Evolutionary conservation across 2,888 invertebrate genomes (phyloP).

Genomic region (Polyommatus iphigenia): DNA sequence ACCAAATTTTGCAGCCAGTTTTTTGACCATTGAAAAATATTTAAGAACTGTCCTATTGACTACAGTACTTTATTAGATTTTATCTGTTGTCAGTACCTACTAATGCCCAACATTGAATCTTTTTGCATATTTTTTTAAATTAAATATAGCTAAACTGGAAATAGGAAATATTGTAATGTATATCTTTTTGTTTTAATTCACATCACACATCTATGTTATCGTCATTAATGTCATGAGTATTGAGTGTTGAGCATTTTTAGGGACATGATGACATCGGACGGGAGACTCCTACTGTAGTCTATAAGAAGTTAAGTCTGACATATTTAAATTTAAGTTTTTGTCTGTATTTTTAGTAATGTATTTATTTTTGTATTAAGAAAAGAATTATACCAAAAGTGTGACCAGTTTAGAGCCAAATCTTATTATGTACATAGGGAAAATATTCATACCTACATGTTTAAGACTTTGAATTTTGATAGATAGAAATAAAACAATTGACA

Average conservation of each 20-base stretch:
- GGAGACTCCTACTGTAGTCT: neutral
- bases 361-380: slow-evolving; percentile 42
- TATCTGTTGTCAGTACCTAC: neutral
- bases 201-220: neutral
- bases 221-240: neutral
- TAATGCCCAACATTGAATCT: neutral
- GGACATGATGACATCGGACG: neutral
- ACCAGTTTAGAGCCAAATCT: slow-evolving; percentile 64
- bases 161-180: neutral
- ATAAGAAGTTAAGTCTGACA: slow-evolving; percentile 23
- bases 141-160: neutral
- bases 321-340: slow-evolving; percentile 22
- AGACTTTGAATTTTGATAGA: slow-evolving; percentile 15
- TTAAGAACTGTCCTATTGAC: slow-evolving; percentile 37
- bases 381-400: slow-evolving; percentile 67
- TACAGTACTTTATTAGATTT: neutral
- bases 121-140: neutral
- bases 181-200: too few species aligned
- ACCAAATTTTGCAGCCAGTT: slow-evolving; percentile 71
- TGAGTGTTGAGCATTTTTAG: slow-evolving; percentile 13
- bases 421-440: slow-evolving; percentile 38
- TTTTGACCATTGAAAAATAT: slow-evolving; percentile 46
- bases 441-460: slow-evolving; percentile 28
- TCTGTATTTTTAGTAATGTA: slow-evolving; percentile 38
- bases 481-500: slow-evolving; percentile 14